A percentile compares a stretch with the other conserved stretches of the same genome.
Evolutionary conservation across 1,140 invertebrate genomes (phyloP).

Genomic region (Maniola jurtina): DNA sequence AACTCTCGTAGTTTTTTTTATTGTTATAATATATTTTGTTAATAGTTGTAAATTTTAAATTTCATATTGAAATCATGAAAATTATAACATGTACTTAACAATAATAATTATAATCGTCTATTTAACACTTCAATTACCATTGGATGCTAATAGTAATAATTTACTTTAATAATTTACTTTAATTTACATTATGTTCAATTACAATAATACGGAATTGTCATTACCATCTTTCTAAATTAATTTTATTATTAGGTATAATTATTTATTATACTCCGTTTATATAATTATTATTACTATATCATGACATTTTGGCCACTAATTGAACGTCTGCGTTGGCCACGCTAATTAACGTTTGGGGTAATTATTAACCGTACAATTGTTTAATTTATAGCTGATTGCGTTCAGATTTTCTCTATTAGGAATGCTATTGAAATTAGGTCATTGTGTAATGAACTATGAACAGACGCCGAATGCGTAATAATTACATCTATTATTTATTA

Average conservation of each 20-base stretch:
- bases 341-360: conserved; percentile 14
- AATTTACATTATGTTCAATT: neutral
- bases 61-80: no score
- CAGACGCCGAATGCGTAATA: neutral
- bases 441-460: conserved; percentile 4
- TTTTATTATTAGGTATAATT: neutral
- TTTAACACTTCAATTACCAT: no score
- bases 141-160: no score
- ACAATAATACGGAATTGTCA: no score
- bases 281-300: conserved; percentile 5
- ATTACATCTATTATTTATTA: neutral
- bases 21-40: no score
- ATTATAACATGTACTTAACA: no score
- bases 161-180: neutral
- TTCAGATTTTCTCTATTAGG: conserved; percentile 1
- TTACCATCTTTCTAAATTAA: neutral
- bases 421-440: neutral
- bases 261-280: neutral
- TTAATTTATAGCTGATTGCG: conserved; percentile 18
- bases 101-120: no score
- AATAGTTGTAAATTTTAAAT: no score
- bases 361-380: conserved; percentile 19
- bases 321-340: conserved; percentile 13
- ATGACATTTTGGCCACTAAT: conserved; percentile 10
- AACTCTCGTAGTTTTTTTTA: no score